Evolutionary conservation across 2,888 invertebrate genomes (phyloP), one percentile per base, ranked within the genome.

Genomic region (Synergus gifuensis): DNA sequence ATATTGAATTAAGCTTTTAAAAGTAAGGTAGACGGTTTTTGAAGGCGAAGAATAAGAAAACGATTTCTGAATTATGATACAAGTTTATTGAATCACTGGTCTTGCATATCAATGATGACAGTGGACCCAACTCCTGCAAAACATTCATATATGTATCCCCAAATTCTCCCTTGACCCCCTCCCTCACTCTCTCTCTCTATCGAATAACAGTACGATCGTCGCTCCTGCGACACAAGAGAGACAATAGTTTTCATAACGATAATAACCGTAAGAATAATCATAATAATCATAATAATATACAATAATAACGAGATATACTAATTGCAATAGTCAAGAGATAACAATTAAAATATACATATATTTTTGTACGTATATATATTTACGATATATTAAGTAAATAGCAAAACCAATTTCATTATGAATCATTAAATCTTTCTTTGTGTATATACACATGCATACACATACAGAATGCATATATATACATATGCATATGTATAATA

Each of bases 11-110:
- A 40, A 36, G 8, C 16, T 40, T 8, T 36, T 1, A 9, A 60
- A 60, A 60, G 4, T 60, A 5, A 4, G 12, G 22, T 12, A 64
- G 22, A 67, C 5, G 67, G 28, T 28, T 54, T 54, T 7, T 42
- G n/a, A 69, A 58, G 36, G 49, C 11, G 18, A n/a, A 46, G n/a
- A 36, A 22, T 60, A 76, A 76, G 67, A 14, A 9, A 81, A 78
- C 67, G 76, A 62, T 62, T 66, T 42, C n/a, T 83, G 79, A 83
- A 80, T 87, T 85, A 87, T 88, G 85, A 86, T 88, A 88, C 87
- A 89, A 86, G 86, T 88, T 90, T 89, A 90, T 90, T 90, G 85
- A 89, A 88, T 89, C 86, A 85, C 86, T 85, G 87, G 77, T 87
- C 82, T 85, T 84, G 86, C 86, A 85, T 86, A 86, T 88, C 84